Evolutionary conservation across 2,888 invertebrate genomes (phyloP).

Genomic region (Eupithecia subfuscata): DNA sequence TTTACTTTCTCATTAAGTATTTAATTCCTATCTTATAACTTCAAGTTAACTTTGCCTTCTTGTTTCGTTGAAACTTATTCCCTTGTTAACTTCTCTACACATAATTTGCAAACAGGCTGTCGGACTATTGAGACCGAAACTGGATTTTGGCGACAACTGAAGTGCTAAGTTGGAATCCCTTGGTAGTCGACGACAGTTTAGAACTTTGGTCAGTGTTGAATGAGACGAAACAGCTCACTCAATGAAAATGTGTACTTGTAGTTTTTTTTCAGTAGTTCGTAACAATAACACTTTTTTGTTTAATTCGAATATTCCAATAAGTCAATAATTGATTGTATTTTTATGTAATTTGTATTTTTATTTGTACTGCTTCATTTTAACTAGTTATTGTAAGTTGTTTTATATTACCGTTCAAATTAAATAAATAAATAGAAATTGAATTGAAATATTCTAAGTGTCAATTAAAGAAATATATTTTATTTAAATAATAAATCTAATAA

Average conservation of each 20-base stretch:
- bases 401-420: too few species aligned
- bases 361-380: too few species aligned
- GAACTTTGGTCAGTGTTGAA: slow-evolving; percentile 21
- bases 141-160: slow-evolving; percentile 30
- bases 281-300: too few species aligned
- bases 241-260: neutral
- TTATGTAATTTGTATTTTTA: too few species aligned
- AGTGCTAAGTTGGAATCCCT: slow-evolving; percentile 35
- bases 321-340: too few species aligned
- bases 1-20: slow-evolving; percentile 2
- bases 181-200: slow-evolving; percentile 23
- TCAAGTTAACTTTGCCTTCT: neutral
- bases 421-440: too few species aligned
- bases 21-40: neutral
- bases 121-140: slow-evolving; percentile 25
- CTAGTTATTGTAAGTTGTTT: too few species aligned
- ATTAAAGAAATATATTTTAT: too few species aligned
- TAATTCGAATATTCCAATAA: too few species aligned
- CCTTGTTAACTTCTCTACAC: slow-evolving; percentile 22
- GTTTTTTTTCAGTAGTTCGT: too few species aligned
- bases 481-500: too few species aligned
- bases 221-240: neutral
- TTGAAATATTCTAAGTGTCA: too few species aligned
- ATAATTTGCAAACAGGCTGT: slow-evolving; percentile 26
- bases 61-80: slow-evolving; percentile 12